phyloP scores from a whole-genome alignment of 2,888 invertebrate genomes.

The Melanostoma scalare region DNA sequence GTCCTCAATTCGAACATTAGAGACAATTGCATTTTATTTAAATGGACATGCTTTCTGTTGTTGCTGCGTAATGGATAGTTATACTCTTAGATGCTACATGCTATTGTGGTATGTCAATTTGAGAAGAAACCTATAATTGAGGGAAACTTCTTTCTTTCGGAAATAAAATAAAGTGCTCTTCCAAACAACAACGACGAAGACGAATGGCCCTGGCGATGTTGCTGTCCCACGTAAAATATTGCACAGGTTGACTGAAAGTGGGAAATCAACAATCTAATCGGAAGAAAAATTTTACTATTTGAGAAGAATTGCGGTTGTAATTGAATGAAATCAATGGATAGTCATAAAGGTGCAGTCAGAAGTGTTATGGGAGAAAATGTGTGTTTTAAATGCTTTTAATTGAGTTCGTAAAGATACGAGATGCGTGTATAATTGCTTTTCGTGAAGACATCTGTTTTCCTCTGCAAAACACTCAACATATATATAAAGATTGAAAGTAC shows the following conservation, averaged over 20 bases:
- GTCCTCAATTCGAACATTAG: conserved; percentile 47
- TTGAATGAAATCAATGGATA: conserved; percentile 2
- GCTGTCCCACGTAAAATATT: conserved; percentile 4
- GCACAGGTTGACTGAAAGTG: background rate
- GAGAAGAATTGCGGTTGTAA: no score
- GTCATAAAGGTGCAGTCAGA: no score
- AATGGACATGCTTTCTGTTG: conserved; percentile 15
- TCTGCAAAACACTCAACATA: no score
- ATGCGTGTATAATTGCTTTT: no score
- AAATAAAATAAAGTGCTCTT: background rate
- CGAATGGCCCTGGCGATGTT: no score
- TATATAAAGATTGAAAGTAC: no score
- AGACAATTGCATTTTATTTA: conserved; percentile 15
- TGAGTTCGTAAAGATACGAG: no score
- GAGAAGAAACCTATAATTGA: conserved; percentile 43
- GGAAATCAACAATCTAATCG: background rate
- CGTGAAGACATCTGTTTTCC: no score
- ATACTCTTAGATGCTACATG: conserved; percentile 21
- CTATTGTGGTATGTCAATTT: conserved; percentile 7
- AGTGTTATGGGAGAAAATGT: no score
- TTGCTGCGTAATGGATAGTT: background rate
- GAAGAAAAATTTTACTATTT: background rate
- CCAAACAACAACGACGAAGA: no score
- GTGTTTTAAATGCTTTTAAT: no score
- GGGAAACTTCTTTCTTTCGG: conserved; percentile 30